Evolutionary conservation across 1,140 invertebrate species (phyloP).

Genomic region (Drosophila prosaltans): DNA sequence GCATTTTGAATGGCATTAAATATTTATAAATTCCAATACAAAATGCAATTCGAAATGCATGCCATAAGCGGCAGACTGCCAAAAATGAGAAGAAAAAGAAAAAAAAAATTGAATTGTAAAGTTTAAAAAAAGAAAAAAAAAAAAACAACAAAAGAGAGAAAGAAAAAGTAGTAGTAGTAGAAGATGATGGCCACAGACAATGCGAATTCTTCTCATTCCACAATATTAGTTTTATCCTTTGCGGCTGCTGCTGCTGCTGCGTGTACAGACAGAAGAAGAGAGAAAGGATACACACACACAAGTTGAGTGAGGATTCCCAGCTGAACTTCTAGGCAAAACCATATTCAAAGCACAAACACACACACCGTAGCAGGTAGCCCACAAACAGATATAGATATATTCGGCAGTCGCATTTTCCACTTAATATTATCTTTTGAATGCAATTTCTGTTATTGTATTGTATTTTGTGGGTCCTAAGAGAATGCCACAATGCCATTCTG

Average conservation of each 20-base stretch:
- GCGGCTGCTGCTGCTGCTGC: conserved; percentile 24
- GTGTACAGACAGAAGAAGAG: conserved; percentile 39
- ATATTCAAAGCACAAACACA: conserved; percentile 18
- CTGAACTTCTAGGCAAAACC: conserved; percentile 14
- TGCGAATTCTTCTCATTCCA: conserved; percentile 32
- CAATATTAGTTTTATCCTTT: conserved; percentile 1
- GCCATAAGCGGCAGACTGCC: conserved; percentile 64
- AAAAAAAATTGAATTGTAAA: conserved; percentile 76
- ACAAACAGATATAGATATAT: conserved; percentile 31
- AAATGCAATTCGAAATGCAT: conserved; percentile 81
- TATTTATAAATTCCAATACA: conserved; percentile 82
- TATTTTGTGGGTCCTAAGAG: conserved; percentile 28
- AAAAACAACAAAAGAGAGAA: neutral
- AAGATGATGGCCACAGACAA: conserved; percentile 56
- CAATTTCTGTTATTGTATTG: conserved; percentile 43
- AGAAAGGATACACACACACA: neutral
- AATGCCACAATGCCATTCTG: conserved; percentile 17
- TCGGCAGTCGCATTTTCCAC: neutral
- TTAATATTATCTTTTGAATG: conserved; percentile 37
- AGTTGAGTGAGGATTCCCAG: conserved; percentile 16
- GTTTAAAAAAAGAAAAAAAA: conserved; percentile 59
- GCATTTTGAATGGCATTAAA: conserved; percentile 82
- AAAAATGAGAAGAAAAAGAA: conserved; percentile 37
- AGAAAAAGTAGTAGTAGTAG: neutral
- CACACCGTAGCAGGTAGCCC: conserved; percentile 36